Evolutionary conservation across 2,888 invertebrate genomes (phyloP).

Genomic region (Hypomecis punctinalis): DNA sequence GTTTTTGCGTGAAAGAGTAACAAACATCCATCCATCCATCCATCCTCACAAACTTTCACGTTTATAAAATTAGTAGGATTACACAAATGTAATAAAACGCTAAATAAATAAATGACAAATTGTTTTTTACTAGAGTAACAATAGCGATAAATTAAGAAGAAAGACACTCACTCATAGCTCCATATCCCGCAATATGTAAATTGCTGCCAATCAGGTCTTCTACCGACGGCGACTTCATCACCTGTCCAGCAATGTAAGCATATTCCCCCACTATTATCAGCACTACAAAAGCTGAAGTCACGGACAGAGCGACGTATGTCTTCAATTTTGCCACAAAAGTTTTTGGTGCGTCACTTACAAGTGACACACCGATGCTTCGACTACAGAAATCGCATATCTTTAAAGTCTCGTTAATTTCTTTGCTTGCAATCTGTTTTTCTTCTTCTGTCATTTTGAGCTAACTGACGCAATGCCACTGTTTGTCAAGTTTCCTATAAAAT

Average conservation of each 20-base stretch:
- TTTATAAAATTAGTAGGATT: too few relatives aligned
- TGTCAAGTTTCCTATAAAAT: not conserved
- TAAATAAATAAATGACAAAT: too few relatives aligned
- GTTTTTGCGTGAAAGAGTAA: too few relatives aligned
- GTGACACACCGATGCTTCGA: conserved; percentile 59
- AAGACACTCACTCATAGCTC: conserved; percentile 64
- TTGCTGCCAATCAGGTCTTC: conserved; percentile 65
- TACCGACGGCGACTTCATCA: conserved; percentile 55
- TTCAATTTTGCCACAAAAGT: conserved; percentile 46
- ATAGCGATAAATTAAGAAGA: not conserved
- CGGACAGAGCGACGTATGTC: conserved; percentile 46
- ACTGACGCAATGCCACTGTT: not conserved
- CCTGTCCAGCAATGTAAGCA: conserved; percentile 54
- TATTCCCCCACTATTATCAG: conserved; percentile 59
- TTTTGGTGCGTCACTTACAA: conserved; percentile 54
- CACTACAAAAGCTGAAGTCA: conserved; percentile 52
- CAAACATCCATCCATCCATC: too few relatives aligned
- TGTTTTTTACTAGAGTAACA: too few relatives aligned
- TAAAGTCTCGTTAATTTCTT: conserved; percentile 61
- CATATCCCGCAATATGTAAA: conserved; percentile 71
- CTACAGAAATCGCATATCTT: conserved; percentile 62
- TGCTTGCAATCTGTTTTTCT: conserved; percentile 42
- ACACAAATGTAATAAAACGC: too few relatives aligned
- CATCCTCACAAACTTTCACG: too few relatives aligned
- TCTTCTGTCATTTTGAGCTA: conserved; percentile 29